Conservation (phyloP, 1,140 invertebrate genomes). For the Drosophila mauritiana region DNA sequence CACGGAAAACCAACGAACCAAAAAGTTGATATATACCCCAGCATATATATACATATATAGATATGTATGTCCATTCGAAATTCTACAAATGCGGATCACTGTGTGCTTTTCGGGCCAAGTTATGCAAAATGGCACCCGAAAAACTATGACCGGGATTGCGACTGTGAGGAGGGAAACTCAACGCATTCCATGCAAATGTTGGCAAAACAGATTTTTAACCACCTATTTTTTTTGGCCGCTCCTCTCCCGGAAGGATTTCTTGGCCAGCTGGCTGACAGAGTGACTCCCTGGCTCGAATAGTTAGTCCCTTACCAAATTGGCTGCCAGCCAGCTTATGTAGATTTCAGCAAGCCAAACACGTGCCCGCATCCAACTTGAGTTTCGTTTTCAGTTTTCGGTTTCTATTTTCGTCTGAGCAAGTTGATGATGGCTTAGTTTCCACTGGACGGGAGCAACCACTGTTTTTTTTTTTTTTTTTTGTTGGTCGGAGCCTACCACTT, state of each 20-base stretch:
- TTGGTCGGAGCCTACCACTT: constrained; percentile 56
- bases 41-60: constrained; percentile 8
- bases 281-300: constrained; percentile 57
- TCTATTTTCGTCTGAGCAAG: constrained; percentile 56
- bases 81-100: constrained; percentile 25
- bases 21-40: constrained; percentile 69
- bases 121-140: constrained; percentile 69
- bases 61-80: constrained; percentile 27
- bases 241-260: constrained; percentile 52
- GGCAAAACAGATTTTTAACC: constrained; percentile 79
- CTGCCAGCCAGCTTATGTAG: constrained; percentile 79
- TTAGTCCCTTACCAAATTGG: constrained; percentile 74
- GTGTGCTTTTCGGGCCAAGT: constrained; percentile 55
- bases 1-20: constrained; percentile 76
- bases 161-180: constrained; percentile 2
- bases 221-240: constrained; percentile 59
- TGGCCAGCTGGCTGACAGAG: constrained; percentile 52
- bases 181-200: constrained; percentile 80
- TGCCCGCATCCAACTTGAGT: constrained; percentile 70
- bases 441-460: background rate
- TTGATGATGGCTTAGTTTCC: constrained; percentile 33
- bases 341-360: constrained; percentile 80
- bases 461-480: constrained; percentile 1
- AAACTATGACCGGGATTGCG: constrained; percentile 48
- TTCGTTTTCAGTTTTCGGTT: constrained; percentile 66